A percentile compares a stretch with the other conserved stretches of the same genome.
phyloP scores from a whole-genome alignment of 2,888 invertebrate genomes.

The Acanthosepion esculentum region DNA sequence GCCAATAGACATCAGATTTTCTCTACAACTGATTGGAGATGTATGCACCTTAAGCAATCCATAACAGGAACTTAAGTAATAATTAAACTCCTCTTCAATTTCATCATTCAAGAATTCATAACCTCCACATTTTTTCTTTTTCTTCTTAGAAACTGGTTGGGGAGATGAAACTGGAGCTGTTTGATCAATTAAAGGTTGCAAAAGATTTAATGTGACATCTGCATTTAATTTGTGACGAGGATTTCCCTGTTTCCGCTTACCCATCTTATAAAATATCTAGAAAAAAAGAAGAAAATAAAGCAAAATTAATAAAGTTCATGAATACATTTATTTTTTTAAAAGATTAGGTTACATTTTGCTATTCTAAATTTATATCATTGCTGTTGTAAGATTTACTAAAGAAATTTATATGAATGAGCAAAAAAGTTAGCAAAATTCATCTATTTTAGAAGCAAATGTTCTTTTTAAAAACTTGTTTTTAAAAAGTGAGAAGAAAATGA shows the following conservation, averaged over 20 bases:
- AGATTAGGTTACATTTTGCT: no score
- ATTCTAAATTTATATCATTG: no score
- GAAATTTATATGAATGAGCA: no score
- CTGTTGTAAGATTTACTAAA: no score
- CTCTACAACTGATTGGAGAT: neutral
- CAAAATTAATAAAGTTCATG: no score
- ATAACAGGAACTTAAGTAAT: slow-evolving; percentile 24
- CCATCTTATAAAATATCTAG: neutral
- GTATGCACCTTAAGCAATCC: neutral
- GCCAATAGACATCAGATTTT: neutral
- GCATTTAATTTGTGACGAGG: neutral
- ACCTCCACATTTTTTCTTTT: neutral
- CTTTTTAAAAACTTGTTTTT: no score
- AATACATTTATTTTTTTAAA: no score
- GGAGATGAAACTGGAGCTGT: neutral
- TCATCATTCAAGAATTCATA: slow-evolving; percentile 38
- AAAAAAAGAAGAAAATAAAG: neutral
- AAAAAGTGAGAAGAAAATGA: no score
- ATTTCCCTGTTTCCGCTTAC: slow-evolving; percentile 24
- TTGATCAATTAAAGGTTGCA: neutral
- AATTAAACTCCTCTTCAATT: neutral
- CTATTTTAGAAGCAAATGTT: no score
- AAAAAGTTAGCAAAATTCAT: no score
- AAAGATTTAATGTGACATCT: neutral
- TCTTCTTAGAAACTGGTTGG: neutral